phyloP scores from a whole-genome alignment of 2,888 invertebrate genomes.

The Chorisops tibialis region DNA sequence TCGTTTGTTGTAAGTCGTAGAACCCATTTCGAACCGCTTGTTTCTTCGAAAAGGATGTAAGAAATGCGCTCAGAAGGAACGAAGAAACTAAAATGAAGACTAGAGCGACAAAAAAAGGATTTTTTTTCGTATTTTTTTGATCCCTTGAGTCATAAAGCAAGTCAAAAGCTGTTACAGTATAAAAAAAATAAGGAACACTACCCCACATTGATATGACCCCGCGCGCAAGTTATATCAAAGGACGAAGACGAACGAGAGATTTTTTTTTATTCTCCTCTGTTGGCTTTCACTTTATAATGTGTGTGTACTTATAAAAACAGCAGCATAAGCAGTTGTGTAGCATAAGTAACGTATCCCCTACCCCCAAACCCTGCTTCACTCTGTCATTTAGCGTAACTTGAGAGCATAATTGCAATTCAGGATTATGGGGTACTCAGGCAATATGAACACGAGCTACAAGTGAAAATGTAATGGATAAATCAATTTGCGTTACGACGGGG shows the following conservation, averaged over 20 bases:
- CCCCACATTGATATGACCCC: no score
- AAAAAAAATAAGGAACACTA: no score
- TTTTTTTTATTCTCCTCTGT: no score
- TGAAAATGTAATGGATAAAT: constrained; percentile 32
- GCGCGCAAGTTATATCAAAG: constrained; percentile 12
- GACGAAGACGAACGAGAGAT: not conserved
- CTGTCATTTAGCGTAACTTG: constrained; percentile 30
- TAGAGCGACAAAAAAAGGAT: no score
- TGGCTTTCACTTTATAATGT: not conserved
- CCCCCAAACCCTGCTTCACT: not conserved
- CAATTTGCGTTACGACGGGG: constrained; percentile 27
- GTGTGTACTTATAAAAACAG: no score
- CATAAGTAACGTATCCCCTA: not conserved
- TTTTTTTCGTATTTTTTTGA: no score
- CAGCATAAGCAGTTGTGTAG: not conserved
- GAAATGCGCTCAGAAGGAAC: no score
- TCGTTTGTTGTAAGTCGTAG: constrained; percentile 22
- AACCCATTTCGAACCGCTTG: constrained; percentile 19
- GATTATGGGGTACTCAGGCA: constrained; percentile 15
- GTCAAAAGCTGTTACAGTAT: no score
- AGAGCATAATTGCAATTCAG: constrained; percentile 29
- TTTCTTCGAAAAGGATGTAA: no score
- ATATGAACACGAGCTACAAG: constrained; percentile 3
- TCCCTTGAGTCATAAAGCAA: no score
- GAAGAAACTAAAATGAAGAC: no score